Percentiles rank a stretch among this genome's conserved stretches.
These are phyloP conservation scores for Cynaeus angustus DNA, from an alignment of 2,888 invertebrate genomes.

Conservation along the genomic window DNA sequence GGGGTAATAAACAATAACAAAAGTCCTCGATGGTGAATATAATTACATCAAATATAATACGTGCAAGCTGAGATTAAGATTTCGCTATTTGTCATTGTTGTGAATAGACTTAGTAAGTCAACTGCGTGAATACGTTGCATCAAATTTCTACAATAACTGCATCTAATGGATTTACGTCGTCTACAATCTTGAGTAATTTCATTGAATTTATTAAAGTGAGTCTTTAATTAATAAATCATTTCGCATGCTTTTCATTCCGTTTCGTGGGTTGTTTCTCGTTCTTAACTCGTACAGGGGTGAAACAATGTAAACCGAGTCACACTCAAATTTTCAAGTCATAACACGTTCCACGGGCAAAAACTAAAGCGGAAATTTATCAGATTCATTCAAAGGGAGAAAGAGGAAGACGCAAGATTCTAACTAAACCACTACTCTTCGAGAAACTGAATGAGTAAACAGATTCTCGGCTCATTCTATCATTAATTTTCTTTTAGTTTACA, in stretches of 20 bases:
- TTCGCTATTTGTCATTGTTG: constrained; percentile 43
- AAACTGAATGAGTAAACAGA: constrained; percentile 37
- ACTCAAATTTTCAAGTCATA: not conserved
- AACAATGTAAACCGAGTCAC: constrained; percentile 25
- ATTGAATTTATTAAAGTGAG: constrained; percentile 41
- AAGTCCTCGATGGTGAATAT: constrained; percentile 47
- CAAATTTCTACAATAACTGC: constrained; percentile 48
- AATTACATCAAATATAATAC: constrained; percentile 47
- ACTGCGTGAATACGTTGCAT: constrained; percentile 42
- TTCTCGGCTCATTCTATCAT: constrained; percentile 29
- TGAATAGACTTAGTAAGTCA: constrained; percentile 43
- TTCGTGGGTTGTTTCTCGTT: constrained; percentile 14
- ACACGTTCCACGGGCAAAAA: constrained; percentile 6
- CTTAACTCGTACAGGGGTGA: constrained; percentile 10
- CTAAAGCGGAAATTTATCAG: constrained; percentile 20
- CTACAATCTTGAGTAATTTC: constrained; percentile 44
- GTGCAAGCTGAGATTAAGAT: constrained; percentile 45
- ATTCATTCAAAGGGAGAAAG: constrained; percentile 8
- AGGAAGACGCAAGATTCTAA: constrained; percentile 12
- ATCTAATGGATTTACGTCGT: constrained; percentile 43
- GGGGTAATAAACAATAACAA: constrained; percentile 49
- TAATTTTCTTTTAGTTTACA: constrained; percentile 39
- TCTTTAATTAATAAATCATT: constrained; percentile 47
- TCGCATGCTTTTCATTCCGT: constrained; percentile 16
- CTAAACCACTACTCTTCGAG: constrained; percentile 15